Conservation (phyloP, 2,113 vertebrate species). For the Anoplopoma fimbria region DNA sequence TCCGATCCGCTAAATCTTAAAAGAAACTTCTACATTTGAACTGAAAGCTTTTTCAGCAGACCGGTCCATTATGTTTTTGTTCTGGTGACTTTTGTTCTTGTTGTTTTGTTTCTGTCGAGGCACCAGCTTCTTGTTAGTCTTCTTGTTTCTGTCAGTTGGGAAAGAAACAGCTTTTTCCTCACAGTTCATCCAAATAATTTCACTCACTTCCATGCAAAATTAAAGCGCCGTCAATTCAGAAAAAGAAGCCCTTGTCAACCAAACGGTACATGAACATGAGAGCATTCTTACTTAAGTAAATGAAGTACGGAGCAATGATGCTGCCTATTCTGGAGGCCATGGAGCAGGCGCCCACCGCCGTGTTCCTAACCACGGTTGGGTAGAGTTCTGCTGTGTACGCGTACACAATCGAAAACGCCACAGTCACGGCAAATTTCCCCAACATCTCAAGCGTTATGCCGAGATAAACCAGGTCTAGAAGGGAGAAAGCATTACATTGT, state of each 20-base stretch:
- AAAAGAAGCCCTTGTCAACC: not conserved
- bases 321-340: constrained; percentile 91
- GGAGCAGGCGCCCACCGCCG: constrained; percentile 89
- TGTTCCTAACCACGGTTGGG: constrained; percentile 91
- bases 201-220: not conserved
- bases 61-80: constrained; percentile 3
- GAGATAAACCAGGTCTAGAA: constrained; percentile 81
- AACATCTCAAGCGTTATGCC: constrained; percentile 90
- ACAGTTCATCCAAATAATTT: not conserved
- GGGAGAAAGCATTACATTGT: not conserved
- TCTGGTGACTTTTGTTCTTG: constrained; percentile 1
- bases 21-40: constrained; percentile 9
- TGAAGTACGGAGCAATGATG: constrained; percentile 92
- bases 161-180: not conserved
- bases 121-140: not conserved
- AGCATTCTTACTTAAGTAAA: constrained; percentile 89
- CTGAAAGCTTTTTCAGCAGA: not conserved
- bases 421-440: constrained; percentile 91
- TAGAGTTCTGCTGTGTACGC: constrained; percentile 93
- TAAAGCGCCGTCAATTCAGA: not conserved
- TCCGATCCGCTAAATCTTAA: not conserved
- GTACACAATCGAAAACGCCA: constrained; percentile 89
- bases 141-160: not conserved
- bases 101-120: constrained; percentile 9
- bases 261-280: not conserved